Evolutionary conservation across 2,113 vertebrate species (phyloP).

Genomic region (Mystacornis crossleyi): DNA sequence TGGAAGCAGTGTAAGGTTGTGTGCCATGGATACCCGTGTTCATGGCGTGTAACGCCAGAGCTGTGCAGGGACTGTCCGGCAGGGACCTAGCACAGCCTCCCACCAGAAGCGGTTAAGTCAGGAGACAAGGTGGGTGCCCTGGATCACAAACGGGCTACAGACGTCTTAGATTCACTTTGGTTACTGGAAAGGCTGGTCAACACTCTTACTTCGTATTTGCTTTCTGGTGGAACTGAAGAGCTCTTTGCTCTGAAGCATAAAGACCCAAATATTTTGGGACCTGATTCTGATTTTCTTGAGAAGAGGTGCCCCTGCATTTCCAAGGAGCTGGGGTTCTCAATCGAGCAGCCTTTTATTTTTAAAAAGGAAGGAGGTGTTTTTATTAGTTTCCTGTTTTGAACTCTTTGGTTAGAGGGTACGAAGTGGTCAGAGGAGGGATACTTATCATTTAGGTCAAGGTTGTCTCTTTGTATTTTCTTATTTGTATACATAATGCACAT

Average conservation of each 20-base stretch:
- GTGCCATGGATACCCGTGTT: rapidly evolving
- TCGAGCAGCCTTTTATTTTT: not conserved
- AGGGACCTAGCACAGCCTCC: not conserved
- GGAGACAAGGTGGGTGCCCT: not conserved
- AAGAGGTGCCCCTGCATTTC: not conserved
- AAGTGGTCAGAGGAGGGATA: not conserved
- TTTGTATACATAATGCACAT: not conserved
- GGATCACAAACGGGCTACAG: not conserved
- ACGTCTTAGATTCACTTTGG: not conserved
- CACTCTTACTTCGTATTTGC: not conserved
- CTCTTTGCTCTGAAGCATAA: not conserved
- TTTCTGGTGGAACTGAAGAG: not conserved
- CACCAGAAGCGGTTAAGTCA: not conserved
- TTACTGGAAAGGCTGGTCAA: not conserved
- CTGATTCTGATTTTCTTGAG: not conserved
- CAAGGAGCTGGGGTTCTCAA: not conserved
- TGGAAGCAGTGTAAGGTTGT: not conserved
- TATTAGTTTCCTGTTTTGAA: slow-evolving; percentile 50
- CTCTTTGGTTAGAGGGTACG: not conserved
- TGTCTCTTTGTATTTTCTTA: not conserved
- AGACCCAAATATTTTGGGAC: not conserved
- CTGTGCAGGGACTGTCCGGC: not conserved
- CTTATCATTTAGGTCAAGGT: not conserved
- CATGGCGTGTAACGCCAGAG: rapidly evolving
- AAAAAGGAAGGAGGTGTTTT: slow-evolving; percentile 30